Conservation (phyloP, 2,797 vertebrate genomes). For the Scyliorhinus canicula region DNA sequence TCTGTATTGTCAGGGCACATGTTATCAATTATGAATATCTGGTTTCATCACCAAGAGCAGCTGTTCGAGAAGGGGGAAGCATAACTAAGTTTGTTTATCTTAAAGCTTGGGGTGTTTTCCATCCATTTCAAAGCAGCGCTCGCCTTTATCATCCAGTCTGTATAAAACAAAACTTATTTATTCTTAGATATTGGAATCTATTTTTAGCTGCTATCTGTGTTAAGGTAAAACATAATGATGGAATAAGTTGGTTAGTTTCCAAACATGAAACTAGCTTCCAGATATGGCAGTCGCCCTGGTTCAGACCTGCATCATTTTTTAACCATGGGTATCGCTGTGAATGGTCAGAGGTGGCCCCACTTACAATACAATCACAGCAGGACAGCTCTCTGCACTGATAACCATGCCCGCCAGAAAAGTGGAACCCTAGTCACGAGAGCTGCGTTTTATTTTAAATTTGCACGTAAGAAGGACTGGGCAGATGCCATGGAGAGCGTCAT, state of each 20-base stretch:
- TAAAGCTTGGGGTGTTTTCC: slow-evolving; percentile 43
- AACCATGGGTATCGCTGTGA: not conserved
- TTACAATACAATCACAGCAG: not conserved
- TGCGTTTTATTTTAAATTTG: slow-evolving; percentile 3
- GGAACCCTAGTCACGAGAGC: not conserved
- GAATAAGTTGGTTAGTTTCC: not conserved
- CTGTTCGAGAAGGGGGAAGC: slow-evolving; percentile 53
- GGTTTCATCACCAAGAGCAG: slow-evolving; percentile 55
- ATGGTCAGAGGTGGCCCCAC: not conserved
- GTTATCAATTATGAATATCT: slow-evolving; percentile 63
- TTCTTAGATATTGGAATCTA: slow-evolving; percentile 10
- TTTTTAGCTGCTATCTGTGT: slow-evolving; percentile 10
- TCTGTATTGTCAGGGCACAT: slow-evolving; percentile 61
- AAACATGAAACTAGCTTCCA: not conserved
- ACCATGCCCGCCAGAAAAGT: not conserved
- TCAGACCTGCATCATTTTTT: not conserved
- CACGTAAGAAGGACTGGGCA: slow-evolving; percentile 26
- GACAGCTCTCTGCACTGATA: not conserved
- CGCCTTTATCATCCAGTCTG: not conserved
- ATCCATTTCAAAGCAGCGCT: not conserved
- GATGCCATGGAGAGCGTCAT: slow-evolving; percentile 7
- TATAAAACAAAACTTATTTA: not conserved
- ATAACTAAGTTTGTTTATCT: slow-evolving; percentile 47
- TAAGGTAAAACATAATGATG: slow-evolving; percentile 7
- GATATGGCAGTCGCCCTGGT: slow-evolving; percentile 1